Evolutionary conservation across 1,140 invertebrate species (phyloP).

Genomic region (Scaptomyza pallida): DNA sequence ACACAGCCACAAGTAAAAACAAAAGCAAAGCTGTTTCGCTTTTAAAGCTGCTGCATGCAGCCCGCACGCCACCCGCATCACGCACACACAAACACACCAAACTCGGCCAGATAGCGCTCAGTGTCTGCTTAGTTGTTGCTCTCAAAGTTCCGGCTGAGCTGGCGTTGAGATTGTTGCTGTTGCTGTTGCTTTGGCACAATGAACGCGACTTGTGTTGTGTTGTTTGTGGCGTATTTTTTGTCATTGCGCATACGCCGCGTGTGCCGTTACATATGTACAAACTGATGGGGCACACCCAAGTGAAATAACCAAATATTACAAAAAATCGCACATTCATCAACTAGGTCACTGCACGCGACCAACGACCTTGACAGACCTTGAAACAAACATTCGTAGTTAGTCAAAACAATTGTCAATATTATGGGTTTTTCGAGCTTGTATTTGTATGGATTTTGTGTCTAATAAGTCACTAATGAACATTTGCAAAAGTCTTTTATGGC

Average conservation of each 20-base stretch:
- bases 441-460: neutral
- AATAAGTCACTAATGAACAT: neutral
- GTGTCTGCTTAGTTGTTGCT: constrained; percentile 21
- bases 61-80: constrained; percentile 54
- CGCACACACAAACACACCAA: constrained; percentile 26
- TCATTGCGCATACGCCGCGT: constrained; percentile 74
- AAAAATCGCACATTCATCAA: constrained; percentile 42
- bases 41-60: constrained; percentile 44
- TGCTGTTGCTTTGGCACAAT: constrained; percentile 42
- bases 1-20: constrained; percentile 16
- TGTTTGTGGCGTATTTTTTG: constrained; percentile 48
- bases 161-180: constrained; percentile 23
- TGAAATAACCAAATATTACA: constrained; percentile 32
- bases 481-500: neutral
- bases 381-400: constrained; percentile 50
- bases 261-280: constrained; percentile 47
- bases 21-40: constrained; percentile 65
- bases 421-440: neutral
- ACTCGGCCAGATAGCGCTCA: constrained; percentile 32
- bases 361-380: constrained; percentile 81
- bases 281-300: constrained; percentile 32
- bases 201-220: constrained; percentile 61
- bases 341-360: constrained; percentile 73
- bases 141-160: constrained; percentile 73
- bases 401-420: constrained; percentile 23